phyloP scores from a whole-genome alignment of 2,797 vertebrate genomes.

The Clamator glandarius region DNA sequence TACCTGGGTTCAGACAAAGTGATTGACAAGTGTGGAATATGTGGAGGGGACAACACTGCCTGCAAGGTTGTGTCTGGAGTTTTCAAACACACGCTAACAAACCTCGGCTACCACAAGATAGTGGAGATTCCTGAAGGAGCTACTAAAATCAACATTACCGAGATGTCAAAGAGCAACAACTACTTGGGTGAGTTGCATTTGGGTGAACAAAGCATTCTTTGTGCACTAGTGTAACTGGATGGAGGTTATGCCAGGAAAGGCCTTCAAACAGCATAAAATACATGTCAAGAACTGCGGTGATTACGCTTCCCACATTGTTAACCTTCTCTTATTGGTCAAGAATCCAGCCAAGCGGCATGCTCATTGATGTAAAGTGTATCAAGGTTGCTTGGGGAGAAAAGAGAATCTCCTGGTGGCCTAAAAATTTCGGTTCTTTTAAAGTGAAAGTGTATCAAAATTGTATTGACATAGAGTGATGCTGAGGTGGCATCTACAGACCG shows the following conservation, averaged over 20 bases:
- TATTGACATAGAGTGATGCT: neutral
- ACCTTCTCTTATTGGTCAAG: neutral
- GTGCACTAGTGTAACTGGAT: neutral
- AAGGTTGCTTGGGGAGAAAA: neutral
- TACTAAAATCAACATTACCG: conserved; percentile 96
- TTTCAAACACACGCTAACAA: conserved; percentile 89
- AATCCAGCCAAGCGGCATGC: neutral
- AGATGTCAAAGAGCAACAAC: conserved; percentile 97
- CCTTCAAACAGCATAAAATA: neutral
- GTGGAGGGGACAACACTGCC: conserved; percentile 91
- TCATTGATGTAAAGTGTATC: neutral
- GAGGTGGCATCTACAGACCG: neutral
- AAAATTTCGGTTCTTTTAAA: neutral
- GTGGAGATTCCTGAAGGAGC: conserved; percentile 97
- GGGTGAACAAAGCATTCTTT: neutral
- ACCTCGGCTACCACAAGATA: conserved; percentile 96
- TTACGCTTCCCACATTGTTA: neutral
- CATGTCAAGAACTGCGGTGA: neutral
- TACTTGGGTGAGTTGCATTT: conserved; percentile 87
- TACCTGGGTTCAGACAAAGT: conserved; percentile 91
- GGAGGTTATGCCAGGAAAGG: neutral
- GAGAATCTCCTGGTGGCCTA: neutral
- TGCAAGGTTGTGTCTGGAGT: conserved; percentile 92
- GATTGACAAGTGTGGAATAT: conserved; percentile 94
- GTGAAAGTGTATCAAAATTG: neutral